Evolutionary conservation across 2,797 vertebrate species (phyloP).

Genomic region (Lacerta agilis): DNA sequence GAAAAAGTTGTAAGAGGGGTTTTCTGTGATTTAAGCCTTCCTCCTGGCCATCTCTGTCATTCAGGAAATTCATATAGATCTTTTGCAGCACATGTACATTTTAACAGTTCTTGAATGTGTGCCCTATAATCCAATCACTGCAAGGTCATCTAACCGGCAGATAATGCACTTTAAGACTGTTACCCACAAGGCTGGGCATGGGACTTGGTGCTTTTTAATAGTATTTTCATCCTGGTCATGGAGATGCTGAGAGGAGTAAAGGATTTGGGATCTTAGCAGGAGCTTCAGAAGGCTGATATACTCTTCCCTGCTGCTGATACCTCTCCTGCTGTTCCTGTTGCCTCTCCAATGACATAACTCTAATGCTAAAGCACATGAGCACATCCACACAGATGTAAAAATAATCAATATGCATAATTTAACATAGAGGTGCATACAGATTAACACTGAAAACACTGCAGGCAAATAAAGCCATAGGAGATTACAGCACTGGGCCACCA

Average conservation of each 20-base stretch:
- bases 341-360: not conserved
- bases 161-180: not conserved
- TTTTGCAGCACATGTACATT: not conserved
- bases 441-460: not conserved
- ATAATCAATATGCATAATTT: not conserved
- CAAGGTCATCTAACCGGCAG: not conserved
- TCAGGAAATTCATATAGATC: not conserved
- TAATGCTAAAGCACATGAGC: not conserved
- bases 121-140: not conserved
- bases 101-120: not conserved
- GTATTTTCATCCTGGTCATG: not conserved
- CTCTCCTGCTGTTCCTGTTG: no score
- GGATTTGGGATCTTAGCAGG: not conserved
- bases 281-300: not conserved
- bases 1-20: not conserved
- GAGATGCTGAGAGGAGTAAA: not conserved
- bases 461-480: not conserved
- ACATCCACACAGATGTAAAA: not conserved
- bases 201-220: not conserved
- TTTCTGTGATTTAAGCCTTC: not conserved
- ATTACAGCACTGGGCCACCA: not conserved
- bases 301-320: not conserved
- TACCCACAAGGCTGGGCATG: not conserved
- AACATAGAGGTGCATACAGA: not conserved
- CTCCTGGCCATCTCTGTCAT: not conserved